Base-by-base conservation (phyloP, 1,140 invertebrate species). In the Lucilia sericata region DNA sequence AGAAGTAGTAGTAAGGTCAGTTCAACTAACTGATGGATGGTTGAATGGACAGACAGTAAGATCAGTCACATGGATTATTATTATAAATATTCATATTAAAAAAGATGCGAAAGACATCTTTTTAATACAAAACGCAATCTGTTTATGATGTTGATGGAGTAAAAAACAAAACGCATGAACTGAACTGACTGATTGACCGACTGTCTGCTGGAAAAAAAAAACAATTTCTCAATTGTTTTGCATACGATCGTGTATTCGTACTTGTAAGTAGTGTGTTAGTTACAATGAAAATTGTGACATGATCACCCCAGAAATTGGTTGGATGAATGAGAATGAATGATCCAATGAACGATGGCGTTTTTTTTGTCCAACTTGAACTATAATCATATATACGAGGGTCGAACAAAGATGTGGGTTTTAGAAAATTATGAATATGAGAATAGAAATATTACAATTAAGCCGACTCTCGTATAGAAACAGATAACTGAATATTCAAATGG, bases 1-100 rank as follows among this genome's bases (percentile, higher is more conserved):
- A 70, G 65, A 70, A 70, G 65, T 70, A 70, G 65, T 70, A n/a
- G 21, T 70, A 70, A 21, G n/a, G 65, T 21, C 60, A 21, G 65
- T 19, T 21, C 3, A n/a, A 70, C 65, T 10, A 25, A 70, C 65
- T 21, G n/a, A 25, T 10, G n/a, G 60, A 70, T 25, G 65, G n/a
- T 2, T 70, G 65, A 30, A 30, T 30, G 25, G 25, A 30, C 25
- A 30, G 17, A 10, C 14, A n/a, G n/a, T n/a, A n/a, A n/a, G n/a
- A n/a, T 17, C 14, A 60, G 13, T 60, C 25, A 30, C 1, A 30
- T 30, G 25, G 25, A 60, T 60, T n/a, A 60, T 17, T 21, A 70
- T 21, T n/a, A n/a, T n/a, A n/a, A 70, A 8, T 17, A 60, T 7
- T n/a, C n/a, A 5, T 60, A 60, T n/a, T n/a, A n/a, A 60, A 30